Evolutionary conservation across 2,888 invertebrate genomes (phyloP), one percentile per base, ranked within the genome.

Genomic region (Diadegma fenestrale): DNA sequence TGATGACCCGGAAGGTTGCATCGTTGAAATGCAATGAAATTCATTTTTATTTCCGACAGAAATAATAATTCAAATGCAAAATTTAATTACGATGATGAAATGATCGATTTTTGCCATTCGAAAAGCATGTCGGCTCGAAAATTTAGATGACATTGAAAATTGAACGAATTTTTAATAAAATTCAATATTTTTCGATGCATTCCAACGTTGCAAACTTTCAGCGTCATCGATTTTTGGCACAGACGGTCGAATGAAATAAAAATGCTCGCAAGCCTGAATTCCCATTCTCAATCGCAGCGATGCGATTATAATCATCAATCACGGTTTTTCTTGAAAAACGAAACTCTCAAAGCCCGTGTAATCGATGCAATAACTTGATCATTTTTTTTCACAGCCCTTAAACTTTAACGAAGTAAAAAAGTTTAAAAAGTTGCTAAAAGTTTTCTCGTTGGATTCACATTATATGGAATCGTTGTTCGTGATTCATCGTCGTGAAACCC

Each of bases 401-500:
- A 33, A 63, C 17, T 63, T 63, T 6, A 63, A 33, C 33, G 3
- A 33, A 63, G 26, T 54, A 68, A 30, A 30, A n/a, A 26, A 43
- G 61, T 51, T 26, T 43, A 68, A 77, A 77, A 41, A 33, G 54
- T 26, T 2, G 64, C 41, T 0, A 37, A n/a, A n/a, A 41, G 30
- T 54, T 68, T 68, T 68, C 76, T 77, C 26, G 26, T 19, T 43
- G 45, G 45, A 33, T 73, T 8, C 73, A 45, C 37, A 54, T 41
- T 41, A 5, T 30, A n/a, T 19, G 64, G 14, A 48, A 64, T 64
- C 76, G 64, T 64, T 19, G 78, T 41, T 61, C 45, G 58, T 78
- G 69, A 78, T 79, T 64, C 26, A 43, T 8, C 64, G 58, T 7
- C 37, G 45, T 51, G 48, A 64, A 64, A 54, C 48, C 63, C 63